These are phyloP conservation scores for Hyles euphorbiae DNA, from an alignment of 1,140 invertebrate species.

Conservation along the genomic window DNA sequence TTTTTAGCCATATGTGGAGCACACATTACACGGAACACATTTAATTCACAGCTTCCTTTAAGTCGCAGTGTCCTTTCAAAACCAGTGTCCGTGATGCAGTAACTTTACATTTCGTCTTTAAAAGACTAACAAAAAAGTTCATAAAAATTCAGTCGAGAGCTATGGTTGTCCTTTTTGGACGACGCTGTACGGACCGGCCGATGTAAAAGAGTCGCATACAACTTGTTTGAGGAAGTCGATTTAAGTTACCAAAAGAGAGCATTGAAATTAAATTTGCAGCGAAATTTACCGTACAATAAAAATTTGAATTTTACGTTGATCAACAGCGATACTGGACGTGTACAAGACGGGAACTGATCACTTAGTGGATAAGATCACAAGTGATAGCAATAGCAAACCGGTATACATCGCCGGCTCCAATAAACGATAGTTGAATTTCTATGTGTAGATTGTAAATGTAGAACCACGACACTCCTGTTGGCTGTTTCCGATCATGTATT, in stretches of 20 bases:
- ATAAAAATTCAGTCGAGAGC: conserved; percentile 56
- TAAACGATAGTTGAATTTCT: too few relatives aligned
- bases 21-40: neutral
- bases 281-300: conserved; percentile 9
- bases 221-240: conserved; percentile 62
- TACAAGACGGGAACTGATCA: too few relatives aligned
- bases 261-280: conserved; percentile 44
- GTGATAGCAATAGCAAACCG: too few relatives aligned
- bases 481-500: too few relatives aligned
- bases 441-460: too few relatives aligned
- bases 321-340: too few relatives aligned
- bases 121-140: conserved; percentile 55
- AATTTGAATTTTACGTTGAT: too few relatives aligned
- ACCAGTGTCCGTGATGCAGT: conserved; percentile 26
- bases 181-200: conserved; percentile 32
- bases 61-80: conserved; percentile 31
- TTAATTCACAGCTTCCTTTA: conserved; percentile 29
- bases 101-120: conserved; percentile 42
- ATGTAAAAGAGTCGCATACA: conserved; percentile 49
- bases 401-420: too few relatives aligned
- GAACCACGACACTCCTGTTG: too few relatives aligned
- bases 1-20: too few relatives aligned
- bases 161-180: conserved; percentile 51
- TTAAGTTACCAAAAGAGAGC: conserved; percentile 56
- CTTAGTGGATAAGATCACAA: too few relatives aligned